Evolutionary conservation across 2,888 invertebrate genomes (phyloP).

Genomic region (Thereva unica): DNA sequence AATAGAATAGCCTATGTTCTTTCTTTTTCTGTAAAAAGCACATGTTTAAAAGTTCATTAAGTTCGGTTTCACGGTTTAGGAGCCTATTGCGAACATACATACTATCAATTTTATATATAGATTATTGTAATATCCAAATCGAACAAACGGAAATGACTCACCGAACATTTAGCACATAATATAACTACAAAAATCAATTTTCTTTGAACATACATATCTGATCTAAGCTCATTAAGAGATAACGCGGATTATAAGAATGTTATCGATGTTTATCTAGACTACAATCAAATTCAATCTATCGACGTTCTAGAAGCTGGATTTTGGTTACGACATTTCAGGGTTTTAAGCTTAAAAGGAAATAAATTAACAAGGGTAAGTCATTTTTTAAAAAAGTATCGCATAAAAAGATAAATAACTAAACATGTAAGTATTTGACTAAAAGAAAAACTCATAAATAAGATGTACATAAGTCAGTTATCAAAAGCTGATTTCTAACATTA

Average conservation of each 20-base stretch:
- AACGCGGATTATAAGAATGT: conserved; percentile 71
- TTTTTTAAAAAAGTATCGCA: neutral
- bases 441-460: too few relatives aligned
- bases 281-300: conserved; percentile 71
- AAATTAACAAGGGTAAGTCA: conserved; percentile 67
- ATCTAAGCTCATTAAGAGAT: conserved; percentile 68
- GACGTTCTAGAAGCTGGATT: conserved; percentile 74
- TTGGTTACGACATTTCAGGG: conserved; percentile 77
- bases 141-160: too few relatives aligned
- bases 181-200: neutral
- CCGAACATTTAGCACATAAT: neutral
- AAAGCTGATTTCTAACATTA: too few relatives aligned
- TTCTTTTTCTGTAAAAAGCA: too few relatives aligned
- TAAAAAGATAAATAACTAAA: neutral
- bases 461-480: too few relatives aligned
- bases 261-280: conserved; percentile 75
- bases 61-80: too few relatives aligned
- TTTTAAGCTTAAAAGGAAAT: conserved; percentile 77
- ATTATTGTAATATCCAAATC: too few relatives aligned
- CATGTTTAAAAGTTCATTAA: too few relatives aligned
- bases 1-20: too few relatives aligned
- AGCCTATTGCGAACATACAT: too few relatives aligned
- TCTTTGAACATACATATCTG: conserved; percentile 63
- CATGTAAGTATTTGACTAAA: neutral
- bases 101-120: too few relatives aligned